A percentile compares a stretch with the other conserved stretches of the same genome.
These are phyloP conservation scores for Sminthopsis crassicaudata DNA, from an alignment of 2,113 vertebrate genomes.

Conservation along the genomic window DNA sequence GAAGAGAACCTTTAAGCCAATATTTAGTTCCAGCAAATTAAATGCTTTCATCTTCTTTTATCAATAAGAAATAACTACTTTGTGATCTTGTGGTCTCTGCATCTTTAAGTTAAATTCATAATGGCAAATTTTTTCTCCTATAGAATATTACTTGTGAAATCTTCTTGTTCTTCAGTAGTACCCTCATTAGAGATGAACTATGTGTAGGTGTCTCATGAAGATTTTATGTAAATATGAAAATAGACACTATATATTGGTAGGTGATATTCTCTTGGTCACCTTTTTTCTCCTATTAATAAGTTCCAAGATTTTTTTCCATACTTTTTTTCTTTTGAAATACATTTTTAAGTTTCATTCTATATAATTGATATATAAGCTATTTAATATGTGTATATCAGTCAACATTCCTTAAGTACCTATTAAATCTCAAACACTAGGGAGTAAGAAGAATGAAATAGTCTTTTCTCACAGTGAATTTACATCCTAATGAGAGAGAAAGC, in stretches of 20 bases:
- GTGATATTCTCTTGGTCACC: neutral
- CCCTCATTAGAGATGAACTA: neutral
- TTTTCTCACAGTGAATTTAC: neutral
- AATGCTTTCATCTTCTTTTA: neutral
- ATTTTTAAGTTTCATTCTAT: neutral
- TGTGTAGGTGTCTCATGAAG: neutral
- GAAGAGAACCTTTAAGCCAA: neutral
- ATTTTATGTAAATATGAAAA: neutral
- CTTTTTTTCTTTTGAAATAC: neutral
- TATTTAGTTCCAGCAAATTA: neutral
- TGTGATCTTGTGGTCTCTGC: neutral
- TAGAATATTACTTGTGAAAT: neutral
- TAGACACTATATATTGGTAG: neutral
- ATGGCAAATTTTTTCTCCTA: neutral
- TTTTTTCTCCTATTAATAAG: neutral
- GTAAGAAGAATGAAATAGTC: neutral
- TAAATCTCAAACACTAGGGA: neutral
- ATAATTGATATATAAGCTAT: neutral
- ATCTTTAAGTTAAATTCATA: neutral
- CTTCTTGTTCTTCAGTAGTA: neutral
- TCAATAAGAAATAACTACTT: neutral
- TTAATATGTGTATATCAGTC: neutral
- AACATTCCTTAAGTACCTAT: neutral
- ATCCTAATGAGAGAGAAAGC: neutral
- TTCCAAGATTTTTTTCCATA: neutral